Conservation (phyloP, 2,113 vertebrate species). For the Progne subis region DNA sequence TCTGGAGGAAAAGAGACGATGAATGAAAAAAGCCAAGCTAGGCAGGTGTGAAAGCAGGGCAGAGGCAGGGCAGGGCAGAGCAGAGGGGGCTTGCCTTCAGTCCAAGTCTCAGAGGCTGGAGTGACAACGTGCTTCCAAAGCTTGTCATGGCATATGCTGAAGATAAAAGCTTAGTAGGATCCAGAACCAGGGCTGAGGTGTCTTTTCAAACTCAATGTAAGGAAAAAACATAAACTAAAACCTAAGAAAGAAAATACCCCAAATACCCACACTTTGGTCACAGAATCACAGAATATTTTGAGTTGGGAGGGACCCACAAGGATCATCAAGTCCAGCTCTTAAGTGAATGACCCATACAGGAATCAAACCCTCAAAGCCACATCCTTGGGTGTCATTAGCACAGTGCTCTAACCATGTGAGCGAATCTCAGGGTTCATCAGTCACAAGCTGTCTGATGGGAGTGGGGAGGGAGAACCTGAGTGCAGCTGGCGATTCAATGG, state of each 20-base stretch:
- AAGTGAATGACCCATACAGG: neutral
- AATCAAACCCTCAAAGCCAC: neutral
- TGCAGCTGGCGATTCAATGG: neutral
- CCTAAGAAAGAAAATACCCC: neutral
- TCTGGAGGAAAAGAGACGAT: neutral
- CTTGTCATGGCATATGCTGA: neutral
- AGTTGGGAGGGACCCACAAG: neutral
- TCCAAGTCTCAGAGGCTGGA: neutral
- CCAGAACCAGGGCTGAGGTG: neutral
- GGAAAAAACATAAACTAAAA: neutral
- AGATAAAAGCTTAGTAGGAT: neutral
- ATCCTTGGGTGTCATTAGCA: neutral
- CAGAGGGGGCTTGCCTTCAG: neutral
- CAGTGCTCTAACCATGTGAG: neutral
- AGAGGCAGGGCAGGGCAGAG: neutral
- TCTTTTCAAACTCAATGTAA: neutral
- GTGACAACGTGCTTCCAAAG: neutral
- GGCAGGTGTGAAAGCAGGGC: neutral
- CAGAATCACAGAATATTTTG: neutral
- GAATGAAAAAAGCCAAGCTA: neutral
- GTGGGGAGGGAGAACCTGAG: neutral
- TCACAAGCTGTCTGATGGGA: neutral
- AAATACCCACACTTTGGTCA: neutral
- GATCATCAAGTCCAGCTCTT: neutral
- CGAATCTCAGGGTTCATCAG: neutral